Base-by-base conservation (phyloP, 1,140 invertebrate genomes). In the Wiebesia pumilae region DNA sequence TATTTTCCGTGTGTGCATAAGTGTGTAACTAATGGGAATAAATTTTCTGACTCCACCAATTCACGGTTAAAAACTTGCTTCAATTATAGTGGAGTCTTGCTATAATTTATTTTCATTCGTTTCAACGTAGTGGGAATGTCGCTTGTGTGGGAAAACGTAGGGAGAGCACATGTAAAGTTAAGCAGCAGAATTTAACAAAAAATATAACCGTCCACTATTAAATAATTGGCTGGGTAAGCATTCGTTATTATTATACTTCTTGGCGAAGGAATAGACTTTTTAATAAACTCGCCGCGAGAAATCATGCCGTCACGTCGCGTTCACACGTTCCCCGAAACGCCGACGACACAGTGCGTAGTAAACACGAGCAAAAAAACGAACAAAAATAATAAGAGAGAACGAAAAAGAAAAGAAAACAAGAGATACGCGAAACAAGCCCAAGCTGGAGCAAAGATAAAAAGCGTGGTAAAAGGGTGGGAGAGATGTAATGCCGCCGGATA, bases 401-500 rank as follows among this genome's bases (percentile, higher is more conserved):
- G 67, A n/a, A 9, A 27, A n/a, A 33, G 67, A 10, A n/a, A 7
- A 1, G 38, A 12, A n/a, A n/a, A n/a, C n/a, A n/a, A 43, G 38
- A 2, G 35, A 75, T 43, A 75, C 9, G 19, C 38, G 19, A 9
- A 47, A 69, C 27, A 47, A 69, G 65, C 81, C 19, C 21, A 27
- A 84, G 78, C n/a, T 78, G 35, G 71, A 47, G 27, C 27, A 21
- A 12, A 54, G 73, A 84, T 75, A 84, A 77, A 75, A 58, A 62
- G 24, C n/a, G 24, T 27, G 16, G 30, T n/a, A 38, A 77, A 77
- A 7, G 4, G 7, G 30, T 6, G n/a, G 47, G n/a, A 30, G n/a
- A 14, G 54, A 62, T 1, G 38, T 35, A 65, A 6, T 27, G 4
- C 27, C 24, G 58, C 27, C 27, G 24, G 10, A 27, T 62, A 27